phyloP scores from a whole-genome alignment of 37 sponge, comb jelly and placozoan genomes.

The Cliona cf. orientalis region DNA sequence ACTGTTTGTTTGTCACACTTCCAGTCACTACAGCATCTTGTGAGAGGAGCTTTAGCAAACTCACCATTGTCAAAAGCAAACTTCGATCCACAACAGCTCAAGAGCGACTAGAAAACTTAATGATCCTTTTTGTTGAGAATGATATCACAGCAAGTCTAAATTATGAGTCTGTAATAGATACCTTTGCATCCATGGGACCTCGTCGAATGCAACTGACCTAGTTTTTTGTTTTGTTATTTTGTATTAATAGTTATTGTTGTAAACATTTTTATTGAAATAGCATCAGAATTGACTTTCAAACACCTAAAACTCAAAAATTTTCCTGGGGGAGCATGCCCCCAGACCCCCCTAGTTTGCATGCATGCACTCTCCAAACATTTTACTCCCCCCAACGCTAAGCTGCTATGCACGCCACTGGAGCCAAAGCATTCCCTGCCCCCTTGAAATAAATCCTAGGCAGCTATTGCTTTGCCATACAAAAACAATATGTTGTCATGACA shows the following conservation, averaged over 20 bases:
- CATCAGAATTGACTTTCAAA: no score
- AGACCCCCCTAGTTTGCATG: no score
- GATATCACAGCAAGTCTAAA: slow-evolving; percentile 1
- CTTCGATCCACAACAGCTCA: slow-evolving; percentile 1
- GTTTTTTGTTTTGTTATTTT: neutral
- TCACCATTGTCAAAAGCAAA: slow-evolving; percentile 3
- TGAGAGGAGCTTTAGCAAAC: slow-evolving; percentile 10
- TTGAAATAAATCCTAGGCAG: no score
- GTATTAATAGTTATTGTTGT: neutral
- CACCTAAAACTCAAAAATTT: no score
- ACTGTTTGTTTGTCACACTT: slow-evolving; percentile 13
- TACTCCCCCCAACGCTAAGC: no score
- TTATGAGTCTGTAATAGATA: slow-evolving; percentile 5
- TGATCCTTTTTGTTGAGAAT: slow-evolving; percentile 22
- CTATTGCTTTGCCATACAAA: no score
- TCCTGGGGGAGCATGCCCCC: no score
- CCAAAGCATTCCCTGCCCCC: no score
- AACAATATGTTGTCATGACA: no score
- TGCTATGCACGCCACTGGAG: no score
- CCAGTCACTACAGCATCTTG: slow-evolving; percentile 6
- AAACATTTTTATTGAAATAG: no score
- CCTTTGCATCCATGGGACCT: neutral
- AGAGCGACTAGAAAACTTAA: slow-evolving; percentile 8
- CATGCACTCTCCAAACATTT: no score
- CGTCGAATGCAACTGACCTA: neutral